A percentile compares a stretch with the other conserved stretches of the same genome.
These are phyloP conservation scores for Oryzias woworae DNA, from an alignment of 2,113 vertebrate species.

Conservation along the genomic window DNA sequence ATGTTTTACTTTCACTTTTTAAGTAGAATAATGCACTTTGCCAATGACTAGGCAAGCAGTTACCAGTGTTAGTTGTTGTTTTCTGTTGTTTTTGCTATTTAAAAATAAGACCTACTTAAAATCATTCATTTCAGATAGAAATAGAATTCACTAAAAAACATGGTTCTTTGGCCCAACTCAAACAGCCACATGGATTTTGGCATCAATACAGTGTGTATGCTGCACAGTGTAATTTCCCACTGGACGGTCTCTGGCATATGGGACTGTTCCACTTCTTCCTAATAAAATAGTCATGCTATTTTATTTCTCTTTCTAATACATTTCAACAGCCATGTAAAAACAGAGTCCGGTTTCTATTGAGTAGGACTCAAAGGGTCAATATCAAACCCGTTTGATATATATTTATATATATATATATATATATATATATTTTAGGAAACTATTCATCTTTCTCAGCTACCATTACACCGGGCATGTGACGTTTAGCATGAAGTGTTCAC, in stretches of 20 bases:
- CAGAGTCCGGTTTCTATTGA: not conserved
- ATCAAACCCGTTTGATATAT: no score
- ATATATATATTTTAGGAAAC: no score
- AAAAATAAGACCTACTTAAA: not conserved
- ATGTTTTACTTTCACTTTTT: not conserved
- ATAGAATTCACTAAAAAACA: slow-evolving; percentile 6
- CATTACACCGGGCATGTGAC: no score
- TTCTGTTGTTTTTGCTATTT: not conserved
- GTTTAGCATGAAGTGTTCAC: no score
- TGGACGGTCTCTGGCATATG: slow-evolving; percentile 43
- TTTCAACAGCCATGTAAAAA: slow-evolving; percentile 3
- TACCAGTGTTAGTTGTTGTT: not conserved
- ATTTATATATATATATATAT: no score
- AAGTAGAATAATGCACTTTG: not conserved
- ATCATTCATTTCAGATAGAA: no score
- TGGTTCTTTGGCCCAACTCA: slow-evolving; percentile 30
- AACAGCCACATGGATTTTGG: slow-evolving; percentile 32
- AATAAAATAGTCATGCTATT: slow-evolving; percentile 16
- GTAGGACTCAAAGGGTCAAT: slow-evolving; percentile 2
- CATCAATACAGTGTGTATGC: slow-evolving; percentile 14
- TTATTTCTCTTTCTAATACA: slow-evolving; percentile 9
- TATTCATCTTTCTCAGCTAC: no score
- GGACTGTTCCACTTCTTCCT: slow-evolving; percentile 44
- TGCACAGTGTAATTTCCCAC: slow-evolving; percentile 46
- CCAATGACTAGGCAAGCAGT: not conserved